These are phyloP conservation scores for Hephaestus fuliginosus DNA, from an alignment of 2,797 vertebrate species.

Conservation along the genomic window DNA sequence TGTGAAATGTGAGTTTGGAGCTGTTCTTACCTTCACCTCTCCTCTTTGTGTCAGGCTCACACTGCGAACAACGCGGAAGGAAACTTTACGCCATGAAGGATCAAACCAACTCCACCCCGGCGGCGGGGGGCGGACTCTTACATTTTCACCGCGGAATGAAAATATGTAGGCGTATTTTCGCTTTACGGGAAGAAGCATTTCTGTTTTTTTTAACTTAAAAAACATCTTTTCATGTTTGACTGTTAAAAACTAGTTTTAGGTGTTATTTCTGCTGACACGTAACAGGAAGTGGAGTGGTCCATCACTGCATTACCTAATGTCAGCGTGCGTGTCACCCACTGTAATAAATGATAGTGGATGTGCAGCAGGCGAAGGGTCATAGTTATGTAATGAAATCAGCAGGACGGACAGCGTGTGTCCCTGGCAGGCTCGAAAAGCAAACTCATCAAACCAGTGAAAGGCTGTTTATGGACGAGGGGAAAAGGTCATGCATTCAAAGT, in stretches of 20 bases:
- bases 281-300: conserved; percentile 30
- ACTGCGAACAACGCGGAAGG: conserved; percentile 72
- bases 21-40: conserved; percentile 61
- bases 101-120: conserved; percentile 52
- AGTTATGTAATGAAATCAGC: conserved; percentile 76
- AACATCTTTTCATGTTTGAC: accelerated
- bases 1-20: not conserved
- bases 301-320: conserved; percentile 37
- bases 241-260: no score
- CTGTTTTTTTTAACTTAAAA: not conserved
- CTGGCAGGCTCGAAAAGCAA: conserved; percentile 8
- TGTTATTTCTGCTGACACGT: not conserved
- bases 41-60: conserved; percentile 54
- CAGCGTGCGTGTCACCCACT: conserved; percentile 18
- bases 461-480: conserved; percentile 39
- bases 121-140: conserved; percentile 37
- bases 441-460: conserved; percentile 30
- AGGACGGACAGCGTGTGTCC: conserved; percentile 28
- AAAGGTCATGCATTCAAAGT: not conserved
- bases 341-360: conserved; percentile 54
- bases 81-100: conserved; percentile 76
- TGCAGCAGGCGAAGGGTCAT: conserved; percentile 73
- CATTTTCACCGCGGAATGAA: not conserved
- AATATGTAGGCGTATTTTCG: accelerated
- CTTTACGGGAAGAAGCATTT: accelerated